These are phyloP conservation scores for Phaethon lepturus DNA, from an alignment of 2,113 vertebrate species.

Conservation along the genomic window DNA sequence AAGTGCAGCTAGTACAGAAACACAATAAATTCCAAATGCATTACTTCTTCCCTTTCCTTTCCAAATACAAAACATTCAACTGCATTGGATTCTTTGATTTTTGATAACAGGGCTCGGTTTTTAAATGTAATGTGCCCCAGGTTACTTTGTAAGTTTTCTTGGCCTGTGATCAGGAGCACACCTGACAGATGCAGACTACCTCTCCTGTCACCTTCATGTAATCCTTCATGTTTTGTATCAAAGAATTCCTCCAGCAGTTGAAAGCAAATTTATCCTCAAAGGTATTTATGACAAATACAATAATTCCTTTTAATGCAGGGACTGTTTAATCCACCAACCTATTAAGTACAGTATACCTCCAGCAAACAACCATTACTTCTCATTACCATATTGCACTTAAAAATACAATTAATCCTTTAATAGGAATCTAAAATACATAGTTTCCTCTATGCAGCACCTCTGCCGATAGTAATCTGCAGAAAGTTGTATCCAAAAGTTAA, in stretches of 20 bases:
- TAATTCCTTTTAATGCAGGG: constrained; percentile 73
- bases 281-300: constrained; percentile 79
- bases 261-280: constrained; percentile 74
- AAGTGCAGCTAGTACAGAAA: neutral
- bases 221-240: constrained; percentile 77
- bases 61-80: constrained; percentile 63
- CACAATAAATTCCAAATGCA: constrained; percentile 29
- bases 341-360: constrained; percentile 57
- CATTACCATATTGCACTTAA: constrained; percentile 66
- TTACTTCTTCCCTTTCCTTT: constrained; percentile 41
- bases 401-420: constrained; percentile 74
- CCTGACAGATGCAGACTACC: constrained; percentile 81
- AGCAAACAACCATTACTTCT: constrained; percentile 63
- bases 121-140: constrained; percentile 73
- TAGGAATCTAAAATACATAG: constrained; percentile 38
- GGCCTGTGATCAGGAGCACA: constrained; percentile 76
- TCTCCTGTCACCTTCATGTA: constrained; percentile 73
- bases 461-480: constrained; percentile 24
- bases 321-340: constrained; percentile 69
- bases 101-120: constrained; percentile 70
- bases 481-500: constrained; percentile 42
- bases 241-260: constrained; percentile 73
- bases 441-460: constrained; percentile 55
- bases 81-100: constrained; percentile 69
- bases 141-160: constrained; percentile 74